phyloP scores from a whole-genome alignment of 2,113 vertebrate genomes.

The Tachycineta bicolor region DNA sequence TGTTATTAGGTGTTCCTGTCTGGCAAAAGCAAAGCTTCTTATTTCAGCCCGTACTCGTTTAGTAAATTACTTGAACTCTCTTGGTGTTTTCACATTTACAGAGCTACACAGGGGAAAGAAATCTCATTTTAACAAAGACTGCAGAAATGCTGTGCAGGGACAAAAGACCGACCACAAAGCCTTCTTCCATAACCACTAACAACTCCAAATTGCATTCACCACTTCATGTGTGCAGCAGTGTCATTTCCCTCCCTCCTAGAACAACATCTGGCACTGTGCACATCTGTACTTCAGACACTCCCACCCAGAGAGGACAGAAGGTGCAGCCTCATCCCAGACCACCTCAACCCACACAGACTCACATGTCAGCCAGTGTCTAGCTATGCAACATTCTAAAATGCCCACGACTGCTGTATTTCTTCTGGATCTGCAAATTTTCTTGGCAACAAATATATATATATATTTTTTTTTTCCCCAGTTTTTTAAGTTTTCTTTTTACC shows the following conservation, averaged over 20 bases:
- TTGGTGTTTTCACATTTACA: background rate
- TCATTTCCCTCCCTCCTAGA: background rate
- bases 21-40: background rate
- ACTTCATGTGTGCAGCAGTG: background rate
- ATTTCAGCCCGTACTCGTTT: background rate
- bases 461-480: background rate
- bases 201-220: background rate
- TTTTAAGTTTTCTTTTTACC: background rate
- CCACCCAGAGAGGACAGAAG: rapidly evolving
- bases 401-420: background rate
- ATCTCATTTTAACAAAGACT: background rate
- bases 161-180: background rate
- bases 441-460: too few species aligned
- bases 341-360: background rate
- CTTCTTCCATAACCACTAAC: background rate
- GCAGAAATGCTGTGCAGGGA: background rate
- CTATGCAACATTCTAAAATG: background rate
- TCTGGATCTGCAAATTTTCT: background rate
- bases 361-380: background rate
- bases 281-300: background rate
- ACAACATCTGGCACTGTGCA: background rate
- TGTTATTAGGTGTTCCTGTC: background rate
- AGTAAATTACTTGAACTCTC: background rate
- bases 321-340: background rate
- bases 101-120: background rate